phyloP scores from a whole-genome alignment of 2,113 vertebrate species.

The Thamnaconus septentrionalis region DNA sequence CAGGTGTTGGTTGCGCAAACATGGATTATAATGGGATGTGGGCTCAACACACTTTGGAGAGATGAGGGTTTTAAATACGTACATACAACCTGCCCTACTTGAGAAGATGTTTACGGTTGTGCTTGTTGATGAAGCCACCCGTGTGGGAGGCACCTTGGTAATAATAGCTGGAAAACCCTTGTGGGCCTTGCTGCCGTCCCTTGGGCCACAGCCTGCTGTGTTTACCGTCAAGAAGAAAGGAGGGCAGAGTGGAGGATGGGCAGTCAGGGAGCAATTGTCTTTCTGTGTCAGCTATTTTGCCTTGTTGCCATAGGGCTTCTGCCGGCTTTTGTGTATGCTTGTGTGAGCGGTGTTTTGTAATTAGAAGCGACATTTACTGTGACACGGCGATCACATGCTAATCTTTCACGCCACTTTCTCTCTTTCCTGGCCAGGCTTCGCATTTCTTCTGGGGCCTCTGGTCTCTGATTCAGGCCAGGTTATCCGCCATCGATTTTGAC shows the following conservation, averaged over 20 bases:
- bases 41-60: slow-evolving; percentile 4
- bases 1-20: slow-evolving; percentile 20
- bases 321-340: slow-evolving; percentile 10
- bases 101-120: neutral
- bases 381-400: neutral
- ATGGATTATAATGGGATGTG: neutral
- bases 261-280: slow-evolving; percentile 17
- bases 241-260: slow-evolving; percentile 44
- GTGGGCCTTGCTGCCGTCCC: slow-evolving; percentile 4
- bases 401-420: slow-evolving; percentile 15
- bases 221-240: slow-evolving; percentile 47
- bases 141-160: slow-evolving; percentile 1
- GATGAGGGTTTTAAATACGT: too few species aligned
- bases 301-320: slow-evolving; percentile 25
- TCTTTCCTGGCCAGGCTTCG: slow-evolving; percentile 82
- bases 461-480: slow-evolving; percentile 96
- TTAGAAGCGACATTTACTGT: slow-evolving; percentile 28
- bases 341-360: slow-evolving; percentile 28
- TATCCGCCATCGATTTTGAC: slow-evolving; percentile 97
- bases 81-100: neutral
- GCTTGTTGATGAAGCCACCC: neutral
- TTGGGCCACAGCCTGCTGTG: slow-evolving; percentile 16
- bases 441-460: slow-evolving; percentile 99
- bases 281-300: slow-evolving; percentile 34
- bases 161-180: slow-evolving; percentile 2